A percentile compares a stretch with the other conserved stretches of the same genome.
Conservation (phyloP, 2,113 vertebrate genomes). For the Neotoma lepida region DNA sequence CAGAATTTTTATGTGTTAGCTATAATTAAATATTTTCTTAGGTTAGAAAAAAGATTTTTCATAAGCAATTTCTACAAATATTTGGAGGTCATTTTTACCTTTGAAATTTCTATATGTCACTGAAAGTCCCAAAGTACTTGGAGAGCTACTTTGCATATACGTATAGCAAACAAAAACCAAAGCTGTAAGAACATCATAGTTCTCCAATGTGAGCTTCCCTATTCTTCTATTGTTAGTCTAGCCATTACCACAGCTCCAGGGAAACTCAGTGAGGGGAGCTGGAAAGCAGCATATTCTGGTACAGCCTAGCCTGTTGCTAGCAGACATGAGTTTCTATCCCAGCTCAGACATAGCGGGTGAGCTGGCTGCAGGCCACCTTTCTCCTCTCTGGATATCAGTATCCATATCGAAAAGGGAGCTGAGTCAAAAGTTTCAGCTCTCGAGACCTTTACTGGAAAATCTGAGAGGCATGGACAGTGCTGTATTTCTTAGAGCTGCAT, state of each 20-base stretch:
- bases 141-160: background rate
- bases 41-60: background rate
- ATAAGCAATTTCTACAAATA: background rate
- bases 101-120: background rate
- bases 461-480: background rate
- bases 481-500: background rate
- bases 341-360: background rate
- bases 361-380: background rate
- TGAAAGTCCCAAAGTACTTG: background rate
- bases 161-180: background rate
- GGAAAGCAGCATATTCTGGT: accelerated
- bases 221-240: background rate
- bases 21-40: background rate
- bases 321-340: background rate
- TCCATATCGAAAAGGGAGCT: background rate
- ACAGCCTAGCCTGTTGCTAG: accelerated
- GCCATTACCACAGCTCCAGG: background rate
- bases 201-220: background rate
- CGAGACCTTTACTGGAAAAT: background rate
- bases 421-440: background rate
- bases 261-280: background rate
- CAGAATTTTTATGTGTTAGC: slow-evolving; percentile 34
- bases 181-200: accelerated
- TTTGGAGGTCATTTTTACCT: background rate
- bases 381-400: background rate